phyloP scores from a whole-genome alignment of 2,888 invertebrate species.

The Seira sanloemensis region DNA sequence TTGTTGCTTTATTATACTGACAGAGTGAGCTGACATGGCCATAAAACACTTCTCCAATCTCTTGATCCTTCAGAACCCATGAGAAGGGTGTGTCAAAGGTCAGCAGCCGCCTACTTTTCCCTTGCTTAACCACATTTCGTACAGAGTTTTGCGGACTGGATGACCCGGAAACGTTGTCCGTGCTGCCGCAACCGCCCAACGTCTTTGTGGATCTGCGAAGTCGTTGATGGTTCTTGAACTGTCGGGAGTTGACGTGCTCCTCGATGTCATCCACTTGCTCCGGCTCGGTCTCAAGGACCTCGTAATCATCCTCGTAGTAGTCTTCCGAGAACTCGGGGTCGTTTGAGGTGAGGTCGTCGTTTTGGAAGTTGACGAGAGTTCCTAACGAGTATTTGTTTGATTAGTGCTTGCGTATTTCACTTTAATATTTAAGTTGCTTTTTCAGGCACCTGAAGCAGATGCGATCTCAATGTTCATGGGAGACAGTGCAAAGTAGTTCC shows the following conservation, averaged over 20 bases:
- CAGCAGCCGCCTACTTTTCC: background rate
- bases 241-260: constrained; percentile 50
- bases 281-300: constrained; percentile 42
- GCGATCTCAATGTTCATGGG: constrained; percentile 44
- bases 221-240: constrained; percentile 39
- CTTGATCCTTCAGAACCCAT: constrained; percentile 44
- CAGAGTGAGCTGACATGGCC: constrained; percentile 60
- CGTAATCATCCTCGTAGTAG: constrained; percentile 53
- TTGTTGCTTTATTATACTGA: constrained; percentile 59
- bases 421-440: no score
- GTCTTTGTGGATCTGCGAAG: constrained; percentile 25
- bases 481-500: constrained; percentile 61
- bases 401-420: background rate
- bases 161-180: constrained; percentile 6
- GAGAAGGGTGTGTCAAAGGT: constrained; percentile 64
- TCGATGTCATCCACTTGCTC: constrained; percentile 44
- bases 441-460: constrained; percentile 54
- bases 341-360: constrained; percentile 27
- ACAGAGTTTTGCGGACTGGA: background rate
- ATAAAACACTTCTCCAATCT: constrained; percentile 59
- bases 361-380: constrained; percentile 42
- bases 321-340: constrained; percentile 49
- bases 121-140: constrained; percentile 15
- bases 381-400: background rate
- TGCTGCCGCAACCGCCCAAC: constrained; percentile 36